Conservation (phyloP, 2,797 vertebrate genomes). For the Hephaestus fuliginosus region DNA sequence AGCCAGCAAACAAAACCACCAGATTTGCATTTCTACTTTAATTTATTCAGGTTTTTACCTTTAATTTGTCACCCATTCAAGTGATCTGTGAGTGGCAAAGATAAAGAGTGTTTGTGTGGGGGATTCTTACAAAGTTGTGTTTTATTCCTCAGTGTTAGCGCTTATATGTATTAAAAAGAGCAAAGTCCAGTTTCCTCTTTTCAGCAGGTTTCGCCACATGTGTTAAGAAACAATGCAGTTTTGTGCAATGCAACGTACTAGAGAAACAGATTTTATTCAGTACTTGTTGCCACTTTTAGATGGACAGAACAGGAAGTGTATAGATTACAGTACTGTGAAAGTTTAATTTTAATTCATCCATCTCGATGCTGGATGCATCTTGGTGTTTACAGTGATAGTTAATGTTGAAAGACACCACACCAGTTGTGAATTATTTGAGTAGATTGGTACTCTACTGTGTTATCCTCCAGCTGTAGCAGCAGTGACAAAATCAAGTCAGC, state of each 20-base stretch:
- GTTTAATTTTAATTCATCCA: not conserved
- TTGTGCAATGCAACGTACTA: not conserved
- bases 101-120: not conserved
- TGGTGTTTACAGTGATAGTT: no score
- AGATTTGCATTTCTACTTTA: no score
- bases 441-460: no score
- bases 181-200: not conserved
- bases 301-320: not conserved
- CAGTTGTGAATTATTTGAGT: no score
- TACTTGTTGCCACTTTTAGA: not conserved
- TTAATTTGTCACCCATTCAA: not conserved
- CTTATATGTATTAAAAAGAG: not conserved
- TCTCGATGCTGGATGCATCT: no score
- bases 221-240: conserved; percentile 10
- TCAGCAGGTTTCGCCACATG: not conserved
- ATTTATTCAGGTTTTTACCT: no score
- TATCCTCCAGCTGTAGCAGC: not conserved
- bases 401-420: no score
- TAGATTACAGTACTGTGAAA: no score
- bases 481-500: not conserved
- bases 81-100: not conserved
- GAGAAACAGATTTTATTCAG: no score
- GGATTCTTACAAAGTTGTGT: not conserved
- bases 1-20: no score
- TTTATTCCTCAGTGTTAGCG: not conserved